Conservation (phyloP, 2,888 invertebrate species). For the Tetranychus truncatus region DNA sequence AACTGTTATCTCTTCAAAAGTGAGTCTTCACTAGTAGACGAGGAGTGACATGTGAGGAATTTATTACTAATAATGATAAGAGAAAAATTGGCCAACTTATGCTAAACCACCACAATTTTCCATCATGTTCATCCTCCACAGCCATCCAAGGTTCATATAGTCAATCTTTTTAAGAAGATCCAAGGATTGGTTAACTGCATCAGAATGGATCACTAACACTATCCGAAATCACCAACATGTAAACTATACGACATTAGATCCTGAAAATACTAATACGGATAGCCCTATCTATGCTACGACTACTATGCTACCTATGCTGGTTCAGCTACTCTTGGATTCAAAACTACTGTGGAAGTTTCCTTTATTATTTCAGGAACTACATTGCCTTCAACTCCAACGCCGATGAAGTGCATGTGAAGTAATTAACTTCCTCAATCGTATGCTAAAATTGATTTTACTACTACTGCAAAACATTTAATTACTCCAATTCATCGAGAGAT, state of each 20-base stretch:
- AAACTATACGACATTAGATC: conserved; percentile 61
- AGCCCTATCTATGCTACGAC: conserved; percentile 20
- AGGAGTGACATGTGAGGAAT: neutral
- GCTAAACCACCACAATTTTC: neutral
- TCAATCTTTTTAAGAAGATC: neutral
- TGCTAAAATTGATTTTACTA: conserved; percentile 79
- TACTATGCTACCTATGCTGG: too few species aligned
- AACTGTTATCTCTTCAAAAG: neutral
- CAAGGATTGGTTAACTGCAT: conserved; percentile 3
- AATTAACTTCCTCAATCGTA: conserved; percentile 36
- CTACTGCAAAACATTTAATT: conserved; percentile 75
- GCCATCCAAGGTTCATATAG: neutral
- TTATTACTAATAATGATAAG: neutral
- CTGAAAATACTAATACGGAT: conserved; percentile 38
- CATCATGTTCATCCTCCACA: neutral
- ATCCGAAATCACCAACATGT: conserved; percentile 30
- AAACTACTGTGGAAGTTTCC: conserved; percentile 18
- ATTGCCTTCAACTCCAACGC: conserved; percentile 28
- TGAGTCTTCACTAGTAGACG: neutral
- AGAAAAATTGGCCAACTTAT: neutral
- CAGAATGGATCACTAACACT: neutral
- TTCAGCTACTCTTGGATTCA: conserved; percentile 16
- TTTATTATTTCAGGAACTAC: conserved; percentile 24
- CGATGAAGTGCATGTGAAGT: conserved; percentile 13
- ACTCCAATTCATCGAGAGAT: conserved; percentile 32